phyloP scores from a whole-genome alignment of 2,113 vertebrate genomes.

The Hystrix brachyura region DNA sequence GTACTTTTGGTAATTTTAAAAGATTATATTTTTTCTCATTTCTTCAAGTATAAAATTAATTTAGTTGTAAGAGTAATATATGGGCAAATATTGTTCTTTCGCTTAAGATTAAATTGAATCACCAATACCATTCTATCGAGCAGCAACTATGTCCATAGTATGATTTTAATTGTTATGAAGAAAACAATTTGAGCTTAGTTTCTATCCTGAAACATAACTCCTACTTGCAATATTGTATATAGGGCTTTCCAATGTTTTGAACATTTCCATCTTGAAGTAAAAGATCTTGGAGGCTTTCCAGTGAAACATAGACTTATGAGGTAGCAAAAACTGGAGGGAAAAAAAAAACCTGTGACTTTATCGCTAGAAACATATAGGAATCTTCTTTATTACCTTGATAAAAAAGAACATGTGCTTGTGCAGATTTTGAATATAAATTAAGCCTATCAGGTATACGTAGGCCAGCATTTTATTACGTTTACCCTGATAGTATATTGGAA shows the following conservation, averaged over 20 bases:
- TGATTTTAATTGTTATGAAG: background rate
- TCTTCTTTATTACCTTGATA: background rate
- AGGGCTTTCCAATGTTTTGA: background rate
- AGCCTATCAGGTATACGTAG: background rate
- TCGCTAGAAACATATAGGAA: background rate
- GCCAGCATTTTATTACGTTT: background rate
- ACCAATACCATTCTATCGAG: background rate
- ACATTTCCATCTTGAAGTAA: background rate
- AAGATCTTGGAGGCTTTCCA: background rate
- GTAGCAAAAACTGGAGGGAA: background rate
- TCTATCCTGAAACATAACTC: background rate
- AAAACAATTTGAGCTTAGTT: background rate
- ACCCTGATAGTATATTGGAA: background rate
- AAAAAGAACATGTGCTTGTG: background rate
- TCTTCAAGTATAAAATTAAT: background rate
- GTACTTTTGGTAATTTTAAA: background rate
- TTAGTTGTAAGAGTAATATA: background rate
- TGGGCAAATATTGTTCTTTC: background rate
- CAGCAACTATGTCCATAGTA: too few species aligned
- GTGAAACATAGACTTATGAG: background rate
- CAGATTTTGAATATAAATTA: conserved; percentile 6
- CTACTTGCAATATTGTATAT: background rate
- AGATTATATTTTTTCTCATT: background rate
- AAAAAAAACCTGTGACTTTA: background rate
- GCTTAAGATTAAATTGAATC: background rate